Evolutionary conservation across 2,888 invertebrate species (phyloP).

Genomic region (Spilarctia lutea): DNA sequence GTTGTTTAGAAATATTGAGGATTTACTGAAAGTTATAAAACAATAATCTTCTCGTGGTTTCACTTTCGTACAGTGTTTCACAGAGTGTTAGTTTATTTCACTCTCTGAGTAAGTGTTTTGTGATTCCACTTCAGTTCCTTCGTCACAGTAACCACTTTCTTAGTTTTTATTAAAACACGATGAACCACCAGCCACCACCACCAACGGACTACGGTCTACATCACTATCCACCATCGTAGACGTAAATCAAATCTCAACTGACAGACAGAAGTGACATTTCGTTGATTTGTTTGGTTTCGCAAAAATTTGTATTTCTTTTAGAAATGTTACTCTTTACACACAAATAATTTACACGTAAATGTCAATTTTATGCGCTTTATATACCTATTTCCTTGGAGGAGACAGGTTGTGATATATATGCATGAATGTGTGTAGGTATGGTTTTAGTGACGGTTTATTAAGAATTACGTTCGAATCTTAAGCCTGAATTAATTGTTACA

Average conservation of each 20-base stretch:
- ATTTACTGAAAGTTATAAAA: too few species aligned
- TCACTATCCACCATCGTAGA: not conserved
- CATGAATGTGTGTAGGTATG: not conserved
- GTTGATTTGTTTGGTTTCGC: not conserved
- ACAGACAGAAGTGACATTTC: not conserved
- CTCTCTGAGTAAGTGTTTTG: too few species aligned
- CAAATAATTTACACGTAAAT: too few species aligned
- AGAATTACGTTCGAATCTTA: not conserved
- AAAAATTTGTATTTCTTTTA: not conserved
- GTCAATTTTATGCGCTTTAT: not conserved
- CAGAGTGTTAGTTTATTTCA: too few species aligned
- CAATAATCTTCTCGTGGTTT: too few species aligned
- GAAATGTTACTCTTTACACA: not conserved
- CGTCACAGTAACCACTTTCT: too few species aligned
- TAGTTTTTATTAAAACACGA: too few species aligned
- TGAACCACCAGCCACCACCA: too few species aligned
- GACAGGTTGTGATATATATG: not conserved
- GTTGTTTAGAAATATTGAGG: too few species aligned
- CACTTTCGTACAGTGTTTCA: too few species aligned
- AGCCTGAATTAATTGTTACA: slow-evolving; percentile 16
- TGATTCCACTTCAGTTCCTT: too few species aligned
- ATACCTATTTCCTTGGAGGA: not conserved
- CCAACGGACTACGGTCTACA: too few species aligned
- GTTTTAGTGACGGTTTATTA: not conserved
- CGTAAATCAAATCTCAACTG: not conserved